Conservation (phyloP, 2,113 vertebrate genomes). For the Amblyornis subalaris region DNA sequence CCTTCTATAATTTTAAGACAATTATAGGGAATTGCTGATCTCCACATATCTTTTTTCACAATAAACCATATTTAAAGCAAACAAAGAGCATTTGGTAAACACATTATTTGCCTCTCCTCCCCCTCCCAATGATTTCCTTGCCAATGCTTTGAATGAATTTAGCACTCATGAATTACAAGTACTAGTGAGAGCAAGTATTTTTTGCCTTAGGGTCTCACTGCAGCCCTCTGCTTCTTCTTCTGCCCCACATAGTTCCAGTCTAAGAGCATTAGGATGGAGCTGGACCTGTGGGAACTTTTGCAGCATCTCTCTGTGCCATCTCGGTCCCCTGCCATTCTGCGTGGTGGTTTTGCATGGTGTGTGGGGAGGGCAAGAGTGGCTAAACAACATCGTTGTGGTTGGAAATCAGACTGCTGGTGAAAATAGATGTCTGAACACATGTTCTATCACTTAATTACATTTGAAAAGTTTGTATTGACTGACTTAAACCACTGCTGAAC, state of each 20-base stretch:
- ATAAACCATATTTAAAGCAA: not conserved
- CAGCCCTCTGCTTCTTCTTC: not conserved
- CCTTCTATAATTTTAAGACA: not conserved
- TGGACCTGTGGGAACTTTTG: not conserved
- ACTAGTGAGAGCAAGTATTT: not conserved
- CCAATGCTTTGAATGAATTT: not conserved
- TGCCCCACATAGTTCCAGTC: accelerated
- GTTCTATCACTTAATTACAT: not conserved
- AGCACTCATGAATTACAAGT: not conserved
- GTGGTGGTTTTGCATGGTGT: not conserved
- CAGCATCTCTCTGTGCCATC: accelerated
- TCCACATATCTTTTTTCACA: not conserved
- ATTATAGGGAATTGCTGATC: not conserved
- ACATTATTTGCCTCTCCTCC: not conserved
- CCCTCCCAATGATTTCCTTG: accelerated
- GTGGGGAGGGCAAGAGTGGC: not conserved
- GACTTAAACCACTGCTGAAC: not conserved
- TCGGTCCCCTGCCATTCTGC: not conserved
- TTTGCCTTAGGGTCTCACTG: not conserved
- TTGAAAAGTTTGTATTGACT: not conserved
- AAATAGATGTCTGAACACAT: not conserved
- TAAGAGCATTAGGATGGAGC: not conserved
- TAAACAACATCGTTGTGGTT: not conserved
- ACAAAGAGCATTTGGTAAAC: not conserved
- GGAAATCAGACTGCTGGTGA: not conserved